These are phyloP conservation scores for Eupithecia exiguata DNA, from an alignment of 2,888 invertebrate genomes.

Conservation along the genomic window DNA sequence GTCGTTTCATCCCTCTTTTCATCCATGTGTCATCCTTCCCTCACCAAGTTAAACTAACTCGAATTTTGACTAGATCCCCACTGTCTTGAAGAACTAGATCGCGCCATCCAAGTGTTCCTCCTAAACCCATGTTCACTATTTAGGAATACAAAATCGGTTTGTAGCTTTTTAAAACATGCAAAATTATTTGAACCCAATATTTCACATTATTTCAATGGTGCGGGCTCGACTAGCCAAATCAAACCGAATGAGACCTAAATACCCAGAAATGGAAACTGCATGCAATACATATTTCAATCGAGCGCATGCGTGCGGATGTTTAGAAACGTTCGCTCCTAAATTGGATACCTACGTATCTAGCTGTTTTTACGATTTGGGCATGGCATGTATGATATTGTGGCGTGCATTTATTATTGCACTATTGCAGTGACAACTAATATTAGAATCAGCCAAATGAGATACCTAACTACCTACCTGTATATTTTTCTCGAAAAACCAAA, in stretches of 20 bases:
- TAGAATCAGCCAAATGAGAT: neutral
- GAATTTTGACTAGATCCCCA: no score
- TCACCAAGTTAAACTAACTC: no score
- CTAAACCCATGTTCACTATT: no score
- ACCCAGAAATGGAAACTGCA: constrained; percentile 7
- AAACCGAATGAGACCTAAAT: neutral
- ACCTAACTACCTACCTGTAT: neutral
- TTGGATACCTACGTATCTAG: constrained; percentile 2
- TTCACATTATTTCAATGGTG: neutral
- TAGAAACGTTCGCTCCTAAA: constrained; percentile 31
- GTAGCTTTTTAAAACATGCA: no score
- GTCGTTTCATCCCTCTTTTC: no score
- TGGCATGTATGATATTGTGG: constrained; percentile 15
- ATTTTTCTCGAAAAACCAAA: neutral
- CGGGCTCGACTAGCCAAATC: neutral
- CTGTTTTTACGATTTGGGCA: constrained; percentile 31
- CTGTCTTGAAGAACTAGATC: no score
- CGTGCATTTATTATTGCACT: constrained; percentile 17
- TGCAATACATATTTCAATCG: constrained; percentile 17
- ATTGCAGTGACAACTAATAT: neutral
- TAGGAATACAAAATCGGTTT: no score
- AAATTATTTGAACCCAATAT: no score
- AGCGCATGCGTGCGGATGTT: constrained; percentile 31
- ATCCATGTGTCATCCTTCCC: no score
- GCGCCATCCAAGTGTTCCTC: no score